phyloP scores from a whole-genome alignment of 2,113 vertebrate genomes.

The Lonchura striata region DNA sequence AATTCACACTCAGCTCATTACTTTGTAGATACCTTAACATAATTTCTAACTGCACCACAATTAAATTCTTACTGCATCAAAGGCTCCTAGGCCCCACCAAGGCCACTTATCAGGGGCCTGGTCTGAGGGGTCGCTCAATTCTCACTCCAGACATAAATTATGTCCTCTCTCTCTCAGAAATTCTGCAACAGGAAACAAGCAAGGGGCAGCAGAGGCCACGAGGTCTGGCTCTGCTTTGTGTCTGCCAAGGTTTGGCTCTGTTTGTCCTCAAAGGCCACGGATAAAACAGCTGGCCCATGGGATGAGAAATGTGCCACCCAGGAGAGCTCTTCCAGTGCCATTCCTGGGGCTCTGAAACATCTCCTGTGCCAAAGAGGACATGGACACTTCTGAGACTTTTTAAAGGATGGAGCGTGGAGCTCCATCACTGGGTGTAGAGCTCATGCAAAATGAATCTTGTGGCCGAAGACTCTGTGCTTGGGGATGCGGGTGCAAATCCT shows the following conservation, averaged over 20 bases:
- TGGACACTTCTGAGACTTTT: neutral
- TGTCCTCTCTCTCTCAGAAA: too few relatives aligned
- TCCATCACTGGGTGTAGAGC: rapidly evolving
- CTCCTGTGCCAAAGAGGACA: neutral
- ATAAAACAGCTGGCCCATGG: neutral
- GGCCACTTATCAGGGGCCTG: too few relatives aligned
- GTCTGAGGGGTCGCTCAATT: too few relatives aligned
- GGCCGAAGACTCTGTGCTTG: neutral
- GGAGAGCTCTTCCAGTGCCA: neutral
- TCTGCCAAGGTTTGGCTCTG: neutral
- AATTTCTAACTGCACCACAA: too few relatives aligned
- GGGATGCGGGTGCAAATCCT: neutral
- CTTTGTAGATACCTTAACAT: too few relatives aligned
- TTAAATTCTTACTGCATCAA: too few relatives aligned
- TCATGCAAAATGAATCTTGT: neutral
- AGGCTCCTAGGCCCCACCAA: too few relatives aligned
- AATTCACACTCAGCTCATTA: too few relatives aligned
- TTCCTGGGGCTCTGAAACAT: neutral
- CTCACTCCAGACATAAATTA: too few relatives aligned
- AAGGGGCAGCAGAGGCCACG: neutral
- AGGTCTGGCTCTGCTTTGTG: neutral
- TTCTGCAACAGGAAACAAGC: too few relatives aligned
- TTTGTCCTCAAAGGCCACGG: neutral
- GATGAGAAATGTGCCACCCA: neutral
- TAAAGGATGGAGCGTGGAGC: neutral